Conservation (phyloP, 2,888 invertebrate species). For the Carcina quercana region DNA sequence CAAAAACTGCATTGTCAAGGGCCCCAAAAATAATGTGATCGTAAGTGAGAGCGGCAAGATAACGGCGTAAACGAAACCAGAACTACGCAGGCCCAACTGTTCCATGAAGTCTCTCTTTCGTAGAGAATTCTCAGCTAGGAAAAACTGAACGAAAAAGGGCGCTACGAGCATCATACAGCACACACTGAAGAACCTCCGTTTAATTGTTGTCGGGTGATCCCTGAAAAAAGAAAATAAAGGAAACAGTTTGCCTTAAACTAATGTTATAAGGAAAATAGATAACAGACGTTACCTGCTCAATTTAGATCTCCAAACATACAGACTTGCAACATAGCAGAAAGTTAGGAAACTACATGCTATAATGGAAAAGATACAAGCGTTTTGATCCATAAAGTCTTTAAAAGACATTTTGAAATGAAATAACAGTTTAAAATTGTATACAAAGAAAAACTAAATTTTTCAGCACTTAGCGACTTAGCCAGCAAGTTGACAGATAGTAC, state of each 20-base stretch:
- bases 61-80: conserved; percentile 83
- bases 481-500: no score
- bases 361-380: conserved; percentile 75
- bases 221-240: conserved; percentile 65
- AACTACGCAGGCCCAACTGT: conserved; percentile 82
- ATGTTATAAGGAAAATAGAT: background rate
- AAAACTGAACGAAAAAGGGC: conserved; percentile 84
- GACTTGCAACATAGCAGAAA: conserved; percentile 87
- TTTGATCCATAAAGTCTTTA: conserved; percentile 30
- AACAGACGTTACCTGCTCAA: conserved; percentile 77
- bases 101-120: conserved; percentile 77
- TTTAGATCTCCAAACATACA: conserved; percentile 89
- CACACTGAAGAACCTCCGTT: conserved; percentile 90
- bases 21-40: conserved; percentile 87
- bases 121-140: conserved; percentile 77
- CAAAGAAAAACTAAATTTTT: no score
- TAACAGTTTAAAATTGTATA: no score
- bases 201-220: conserved; percentile 91
- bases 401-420: conserved; percentile 18
- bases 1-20: conserved; percentile 81
- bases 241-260: conserved; percentile 1
- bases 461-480: no score
- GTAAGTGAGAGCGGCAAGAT: conserved; percentile 86
- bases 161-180: conserved; percentile 86
- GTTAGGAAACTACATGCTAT: conserved; percentile 85